phyloP scores from a whole-genome alignment of 2,888 invertebrate species.

The Myopa testacea region DNA sequence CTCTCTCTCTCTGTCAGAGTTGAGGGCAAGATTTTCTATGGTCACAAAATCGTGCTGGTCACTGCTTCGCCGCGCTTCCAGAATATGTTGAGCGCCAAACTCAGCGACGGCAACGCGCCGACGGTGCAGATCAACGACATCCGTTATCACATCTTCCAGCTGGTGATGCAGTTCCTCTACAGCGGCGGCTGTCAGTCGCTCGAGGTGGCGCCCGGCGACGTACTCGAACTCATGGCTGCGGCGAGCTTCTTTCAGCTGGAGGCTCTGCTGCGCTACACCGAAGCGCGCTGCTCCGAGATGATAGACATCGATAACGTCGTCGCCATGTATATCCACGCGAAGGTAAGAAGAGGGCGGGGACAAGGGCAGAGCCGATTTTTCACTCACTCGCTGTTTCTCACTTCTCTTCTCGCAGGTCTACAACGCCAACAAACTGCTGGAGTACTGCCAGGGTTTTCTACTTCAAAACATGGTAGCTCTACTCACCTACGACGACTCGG shows the following conservation, averaged over 20 bases:
- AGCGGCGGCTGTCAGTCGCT: constrained; percentile 86
- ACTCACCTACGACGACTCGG: constrained; percentile 89
- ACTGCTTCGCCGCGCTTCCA: constrained; percentile 89
- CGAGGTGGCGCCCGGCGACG: constrained; percentile 82
- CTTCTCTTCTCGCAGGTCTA: constrained; percentile 75
- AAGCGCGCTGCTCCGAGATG: constrained; percentile 85
- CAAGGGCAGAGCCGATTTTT: background rate
- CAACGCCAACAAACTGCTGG: constrained; percentile 85
- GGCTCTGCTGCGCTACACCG: constrained; percentile 85
- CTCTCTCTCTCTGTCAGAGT: constrained; percentile 71
- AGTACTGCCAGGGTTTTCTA: constrained; percentile 91
- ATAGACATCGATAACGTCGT: constrained; percentile 90
- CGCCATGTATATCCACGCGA: constrained; percentile 92
- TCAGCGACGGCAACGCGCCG: constrained; percentile 81
- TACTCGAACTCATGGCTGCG: constrained; percentile 89
- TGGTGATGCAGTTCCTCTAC: constrained; percentile 90
- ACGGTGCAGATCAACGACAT: constrained; percentile 94
- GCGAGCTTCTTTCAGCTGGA: constrained; percentile 92
- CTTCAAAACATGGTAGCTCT: constrained; percentile 95
- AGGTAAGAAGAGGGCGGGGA: constrained; percentile 70
- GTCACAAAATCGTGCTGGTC: constrained; percentile 92
- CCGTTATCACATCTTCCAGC: constrained; percentile 91
- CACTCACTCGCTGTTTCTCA: background rate
- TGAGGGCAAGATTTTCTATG: constrained; percentile 90
- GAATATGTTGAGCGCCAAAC: constrained; percentile 83